Percentiles rank a stretch among this genome's conserved stretches.
Evolutionary conservation across 2,797 vertebrate species (phyloP).

Genomic region (Psittacula derbiana): DNA sequence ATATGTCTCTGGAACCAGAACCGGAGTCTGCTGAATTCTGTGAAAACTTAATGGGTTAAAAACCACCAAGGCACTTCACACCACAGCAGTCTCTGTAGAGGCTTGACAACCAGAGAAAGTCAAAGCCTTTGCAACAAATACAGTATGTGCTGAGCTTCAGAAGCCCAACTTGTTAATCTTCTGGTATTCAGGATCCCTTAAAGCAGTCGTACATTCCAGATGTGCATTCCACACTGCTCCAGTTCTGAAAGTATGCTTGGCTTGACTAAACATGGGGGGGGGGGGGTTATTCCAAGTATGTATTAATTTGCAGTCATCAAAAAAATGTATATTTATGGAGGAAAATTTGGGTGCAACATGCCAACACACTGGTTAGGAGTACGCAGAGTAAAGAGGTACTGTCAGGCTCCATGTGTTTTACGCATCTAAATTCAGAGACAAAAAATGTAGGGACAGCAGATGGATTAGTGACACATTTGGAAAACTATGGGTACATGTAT

Average conservation of each 20-base stretch:
- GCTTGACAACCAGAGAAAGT: not conserved
- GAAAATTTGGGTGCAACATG: not conserved
- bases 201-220: not conserved
- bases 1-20: not conserved
- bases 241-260: constrained; percentile 18
- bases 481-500: not conserved
- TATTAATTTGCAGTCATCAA: constrained; percentile 38
- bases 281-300: constrained; percentile 22
- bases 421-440: constrained; percentile 2
- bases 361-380: not conserved
- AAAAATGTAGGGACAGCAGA: not conserved
- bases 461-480: not conserved
- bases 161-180: not conserved
- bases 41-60: not conserved
- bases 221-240: constrained; percentile 20
- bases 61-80: not conserved
- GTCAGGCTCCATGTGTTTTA: constrained; percentile 36
- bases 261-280: not conserved
- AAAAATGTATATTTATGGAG: constrained; percentile 43
- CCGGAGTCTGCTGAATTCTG: not conserved
- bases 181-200: constrained; percentile 11
- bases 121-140: not conserved
- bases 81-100: rapidly evolving
- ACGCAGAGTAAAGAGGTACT: constrained; percentile 9
- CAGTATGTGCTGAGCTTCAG: not conserved